phyloP scores from a whole-genome alignment of 1,140 invertebrate genomes.

The Steinernema feltiae region DNA sequence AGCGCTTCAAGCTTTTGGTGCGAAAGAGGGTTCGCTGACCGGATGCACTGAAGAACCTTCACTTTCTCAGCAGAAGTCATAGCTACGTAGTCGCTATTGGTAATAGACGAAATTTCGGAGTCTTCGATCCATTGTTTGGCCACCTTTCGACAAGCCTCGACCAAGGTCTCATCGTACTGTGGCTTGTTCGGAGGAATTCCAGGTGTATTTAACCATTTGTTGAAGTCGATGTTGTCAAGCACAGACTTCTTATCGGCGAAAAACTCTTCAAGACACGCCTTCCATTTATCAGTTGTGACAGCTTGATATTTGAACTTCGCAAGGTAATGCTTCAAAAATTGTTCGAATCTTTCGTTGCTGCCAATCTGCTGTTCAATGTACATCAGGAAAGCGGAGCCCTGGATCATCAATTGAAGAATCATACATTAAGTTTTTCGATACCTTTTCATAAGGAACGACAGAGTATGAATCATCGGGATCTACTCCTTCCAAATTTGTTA shows the following conservation, averaged over 20 bases:
- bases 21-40: constrained; percentile 3
- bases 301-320: constrained; percentile 75
- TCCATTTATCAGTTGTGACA: constrained; percentile 75
- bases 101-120: constrained; percentile 59
- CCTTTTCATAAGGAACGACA: constrained; percentile 80
- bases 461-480: constrained; percentile 89
- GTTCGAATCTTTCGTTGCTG: constrained; percentile 74
- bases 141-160: constrained; percentile 66
- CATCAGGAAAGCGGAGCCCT: constrained; percentile 58
- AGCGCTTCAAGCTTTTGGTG: background rate
- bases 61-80: constrained; percentile 64
- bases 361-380: constrained; percentile 78
- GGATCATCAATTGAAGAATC: background rate
- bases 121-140: constrained; percentile 63
- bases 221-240: constrained; percentile 70
- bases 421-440: background rate
- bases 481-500: constrained; percentile 71
- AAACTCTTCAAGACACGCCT: constrained; percentile 70
- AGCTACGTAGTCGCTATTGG: constrained; percentile 61
- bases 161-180: constrained; percentile 69
- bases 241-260: constrained; percentile 65
- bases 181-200: constrained; percentile 82
- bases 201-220: constrained; percentile 72
- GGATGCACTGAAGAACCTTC: constrained; percentile 32
- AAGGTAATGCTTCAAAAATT: constrained; percentile 76